Percentiles rank a stretch among this genome's conserved stretches.
These are phyloP conservation scores for Neomorphus geoffroyi DNA, from an alignment of 2,797 vertebrate species.

Conservation along the genomic window DNA sequence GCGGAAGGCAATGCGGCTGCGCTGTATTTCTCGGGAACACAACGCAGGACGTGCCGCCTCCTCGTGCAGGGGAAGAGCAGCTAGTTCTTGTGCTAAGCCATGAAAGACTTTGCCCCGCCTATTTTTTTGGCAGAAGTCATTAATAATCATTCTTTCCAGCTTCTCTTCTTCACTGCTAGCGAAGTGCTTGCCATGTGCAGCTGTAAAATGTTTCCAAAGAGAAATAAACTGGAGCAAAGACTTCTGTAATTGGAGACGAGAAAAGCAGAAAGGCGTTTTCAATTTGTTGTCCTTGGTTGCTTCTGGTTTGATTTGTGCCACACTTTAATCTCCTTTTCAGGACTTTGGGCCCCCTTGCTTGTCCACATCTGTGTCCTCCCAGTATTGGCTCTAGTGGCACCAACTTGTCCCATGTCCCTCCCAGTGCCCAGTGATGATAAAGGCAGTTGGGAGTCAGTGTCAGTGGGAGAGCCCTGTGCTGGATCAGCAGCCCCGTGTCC, in stretches of 20 bases:
- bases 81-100: not conserved
- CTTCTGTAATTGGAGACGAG: slow-evolving; percentile 26
- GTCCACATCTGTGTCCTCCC: not conserved
- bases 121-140: slow-evolving; percentile 31
- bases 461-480: not conserved
- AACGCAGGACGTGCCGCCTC: not conserved
- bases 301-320: slow-evolving; percentile 16
- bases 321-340: not conserved
- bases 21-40: not conserved
- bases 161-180: slow-evolving; percentile 15
- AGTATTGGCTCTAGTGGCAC: not conserved
- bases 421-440: accelerated
- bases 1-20: not conserved
- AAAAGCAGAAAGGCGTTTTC: slow-evolving; percentile 43
- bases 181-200: slow-evolving; percentile 61
- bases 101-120: not conserved
- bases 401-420: accelerated
- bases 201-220: slow-evolving; percentile 69
- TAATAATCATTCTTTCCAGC: slow-evolving; percentile 52
- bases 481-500: not conserved
- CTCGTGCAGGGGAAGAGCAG: not conserved
- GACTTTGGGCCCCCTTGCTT: not conserved
- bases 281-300: slow-evolving; percentile 5
- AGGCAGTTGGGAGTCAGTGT: not conserved
- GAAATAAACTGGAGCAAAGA: slow-evolving; percentile 42